Base-by-base conservation (phyloP, 2,888 invertebrate species). In the Caenorhabditis uteleia region DNA sequence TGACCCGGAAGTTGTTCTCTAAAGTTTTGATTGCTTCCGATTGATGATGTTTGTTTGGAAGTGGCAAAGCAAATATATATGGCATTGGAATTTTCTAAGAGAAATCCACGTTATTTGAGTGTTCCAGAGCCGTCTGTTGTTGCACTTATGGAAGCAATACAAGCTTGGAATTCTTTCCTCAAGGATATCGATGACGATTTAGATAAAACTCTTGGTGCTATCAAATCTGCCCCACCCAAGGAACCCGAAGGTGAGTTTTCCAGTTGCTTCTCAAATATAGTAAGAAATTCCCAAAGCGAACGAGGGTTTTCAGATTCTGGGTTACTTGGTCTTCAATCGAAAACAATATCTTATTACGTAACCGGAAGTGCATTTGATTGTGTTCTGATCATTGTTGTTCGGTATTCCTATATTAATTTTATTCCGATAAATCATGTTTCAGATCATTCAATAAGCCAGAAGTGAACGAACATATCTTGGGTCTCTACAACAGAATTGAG, bases 381-480 rank as follows among this genome's bases (percentile, higher is more conserved):
- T 47, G 66, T 73, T 3, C 53, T 73, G 14, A 60, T 73, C 20
- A 58, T 73, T 27, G 62, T 73, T 21, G 73, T 70, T 31, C 45
- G 60, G 72, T 72, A 18, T 2, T 34, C 29, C 20, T 34, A n/a
- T 6, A 5, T 16, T 14, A 25, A 26, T n/a, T 25, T 44, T 5
- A 10, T 23, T 23, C 6, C 21, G 21, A 21, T 4, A 46, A 14
- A 12, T 33, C n/a, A 40, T 16, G 6, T 40, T 67, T 46, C 51
- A 75, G 75, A 14, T 50, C 73, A 0, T 75, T 75, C 55, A 68
- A 68, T 12, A 61, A 49, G 18, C 69, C 64, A 6, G 62, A 70
- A 57, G 67, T 68, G 3, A 72, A 66, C 33, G 57, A 71, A n/a
- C 70, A 72, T 39, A 75, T 75, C 40, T 53, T 75, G 31, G 60